Conservation (phyloP, 1,140 invertebrate species). For the Drosophila busckii region DNA sequence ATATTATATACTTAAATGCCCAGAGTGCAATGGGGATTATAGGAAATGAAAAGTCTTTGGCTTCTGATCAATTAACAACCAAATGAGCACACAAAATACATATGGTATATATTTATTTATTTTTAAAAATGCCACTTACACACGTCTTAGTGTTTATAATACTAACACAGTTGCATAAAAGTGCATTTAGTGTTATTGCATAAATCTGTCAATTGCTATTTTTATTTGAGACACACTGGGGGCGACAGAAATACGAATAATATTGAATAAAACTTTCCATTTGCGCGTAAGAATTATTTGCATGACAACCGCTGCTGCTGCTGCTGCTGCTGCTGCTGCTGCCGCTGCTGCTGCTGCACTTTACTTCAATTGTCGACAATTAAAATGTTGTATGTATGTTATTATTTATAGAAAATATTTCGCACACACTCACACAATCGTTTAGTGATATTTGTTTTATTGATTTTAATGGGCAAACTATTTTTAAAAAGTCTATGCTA, state of each 20-base stretch:
- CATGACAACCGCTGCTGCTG: constrained; percentile 24
- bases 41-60: constrained; percentile 36
- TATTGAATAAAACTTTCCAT: constrained; percentile 63
- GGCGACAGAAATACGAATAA: constrained; percentile 49
- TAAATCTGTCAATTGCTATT: constrained; percentile 73
- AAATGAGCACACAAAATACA: not conserved
- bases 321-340: constrained; percentile 5
- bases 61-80: constrained; percentile 29
- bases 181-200: constrained; percentile 43
- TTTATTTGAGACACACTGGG: constrained; percentile 51
- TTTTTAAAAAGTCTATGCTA: constrained; percentile 17
- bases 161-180: constrained; percentile 6
- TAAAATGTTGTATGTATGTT: no score
- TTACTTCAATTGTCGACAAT: constrained; percentile 69
- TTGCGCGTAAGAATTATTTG: constrained; percentile 49
- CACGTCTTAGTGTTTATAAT: constrained; percentile 13
- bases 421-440: constrained; percentile 9
- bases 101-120: constrained; percentile 21
- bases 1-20: constrained; percentile 7
- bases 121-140: constrained; percentile 26
- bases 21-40: constrained; percentile 19
- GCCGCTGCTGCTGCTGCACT: constrained; percentile 19
- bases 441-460: constrained; percentile 16
- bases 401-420: constrained; percentile 30
- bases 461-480: constrained; percentile 36